Base-by-base conservation (phyloP, 92 coral and sea anemone species). In the Micromussa lordhowensis region DNA sequence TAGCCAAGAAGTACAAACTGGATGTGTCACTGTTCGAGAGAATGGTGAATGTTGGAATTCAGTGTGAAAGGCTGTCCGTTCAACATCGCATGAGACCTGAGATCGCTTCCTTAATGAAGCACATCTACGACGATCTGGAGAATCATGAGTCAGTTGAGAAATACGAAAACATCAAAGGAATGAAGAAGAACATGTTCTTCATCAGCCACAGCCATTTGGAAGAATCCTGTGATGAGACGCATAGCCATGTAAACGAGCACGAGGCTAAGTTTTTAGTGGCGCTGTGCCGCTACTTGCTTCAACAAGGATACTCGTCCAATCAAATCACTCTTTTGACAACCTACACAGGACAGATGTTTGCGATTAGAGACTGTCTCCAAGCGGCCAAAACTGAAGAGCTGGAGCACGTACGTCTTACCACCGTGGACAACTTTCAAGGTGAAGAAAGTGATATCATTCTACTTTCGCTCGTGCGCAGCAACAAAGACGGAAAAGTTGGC, bases 71-170 rank as follows among this genome's bases (percentile, higher is more conserved):
- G 22, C 88, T 96, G 16, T 93, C 95, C 30, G 94, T 96, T 19
- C 99, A 96, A 79, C 99, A 96, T 82, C 95, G 99, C 61, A 96
- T 96, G 99, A 90, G 98, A 66, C 99, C 99, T 36, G 94, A 95
- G 80, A 96, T 96, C 40, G 94, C 99, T 3, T 79, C 93, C 49
- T 80, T 96, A 31, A 80, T 96, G 92, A 93, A 77, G 31, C 99
- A 96, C 90, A 93, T 95, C 38, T 96, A 96, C 83, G 35, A 86
- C 44, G 94, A 92, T 75, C 92, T 96, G 44, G 55, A 93, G 53
- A 93, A 93, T 78, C 95, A 95, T 72, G 74, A 86, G 35, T 92
- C 96, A 10, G 99, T 96, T 21, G 78, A 89, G 24, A 79, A 84
- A 12, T 95, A 91, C 73, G 94, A 96, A 70, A 64, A 96, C 88